These are phyloP conservation scores for Callorhinus ursinus DNA, from an alignment of 2,113 vertebrate genomes.

Conservation along the genomic window DNA sequence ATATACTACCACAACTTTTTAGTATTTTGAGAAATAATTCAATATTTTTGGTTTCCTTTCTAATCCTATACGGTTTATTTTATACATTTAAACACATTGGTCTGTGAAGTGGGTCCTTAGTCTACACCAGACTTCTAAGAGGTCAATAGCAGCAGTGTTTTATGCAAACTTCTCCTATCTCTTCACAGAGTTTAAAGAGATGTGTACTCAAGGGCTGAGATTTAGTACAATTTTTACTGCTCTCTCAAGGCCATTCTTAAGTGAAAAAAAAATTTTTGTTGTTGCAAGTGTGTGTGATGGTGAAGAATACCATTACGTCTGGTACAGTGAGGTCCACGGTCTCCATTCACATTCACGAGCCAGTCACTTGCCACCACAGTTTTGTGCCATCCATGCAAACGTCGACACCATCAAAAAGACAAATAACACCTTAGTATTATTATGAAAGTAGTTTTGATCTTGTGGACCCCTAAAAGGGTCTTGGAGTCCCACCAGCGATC, in stretches of 20 bases:
- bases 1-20: not conserved
- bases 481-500: not conserved
- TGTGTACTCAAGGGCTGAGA: not conserved
- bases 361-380: not conserved
- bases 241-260: not conserved
- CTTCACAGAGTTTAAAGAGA: not conserved
- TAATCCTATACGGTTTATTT: not conserved
- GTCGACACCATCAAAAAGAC: not conserved
- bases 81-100: not conserved
- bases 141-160: not conserved
- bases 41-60: not conserved
- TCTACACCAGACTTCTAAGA: not conserved
- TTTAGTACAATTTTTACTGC: not conserved
- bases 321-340: too few species aligned
- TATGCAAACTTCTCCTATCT: not conserved
- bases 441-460: not conserved
- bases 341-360: not conserved
- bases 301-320: accelerated
- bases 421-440: not conserved
- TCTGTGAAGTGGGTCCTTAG: not conserved
- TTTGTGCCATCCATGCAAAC: not conserved
- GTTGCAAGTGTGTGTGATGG: not conserved
- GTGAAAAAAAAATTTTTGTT: not conserved
- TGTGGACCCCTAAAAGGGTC: not conserved
- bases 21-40: not conserved